Percentiles rank a stretch among this genome's conserved stretches.
Conservation (phyloP, 2,888 invertebrate species). For the Urechis unicinctus region DNA sequence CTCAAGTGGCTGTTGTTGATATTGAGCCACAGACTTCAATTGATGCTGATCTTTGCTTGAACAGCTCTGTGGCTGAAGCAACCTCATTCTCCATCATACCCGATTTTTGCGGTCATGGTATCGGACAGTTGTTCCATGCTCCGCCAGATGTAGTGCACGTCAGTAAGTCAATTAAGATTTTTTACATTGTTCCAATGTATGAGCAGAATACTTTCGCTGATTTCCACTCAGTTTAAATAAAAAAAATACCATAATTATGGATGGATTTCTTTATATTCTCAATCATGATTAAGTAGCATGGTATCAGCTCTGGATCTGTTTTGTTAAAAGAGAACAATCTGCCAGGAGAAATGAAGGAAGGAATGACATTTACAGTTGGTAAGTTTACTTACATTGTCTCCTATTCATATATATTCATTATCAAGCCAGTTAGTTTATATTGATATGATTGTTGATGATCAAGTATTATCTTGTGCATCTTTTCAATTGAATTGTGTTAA, state of each 20-base stretch:
- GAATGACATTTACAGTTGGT: conserved; percentile 89
- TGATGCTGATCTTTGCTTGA: no score
- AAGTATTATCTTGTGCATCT: no score
- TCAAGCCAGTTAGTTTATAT: no score
- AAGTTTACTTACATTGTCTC: conserved; percentile 9
- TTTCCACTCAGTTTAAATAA: background rate
- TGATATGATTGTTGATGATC: no score
- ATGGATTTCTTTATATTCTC: background rate
- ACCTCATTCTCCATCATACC: no score
- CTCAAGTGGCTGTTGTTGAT: no score
- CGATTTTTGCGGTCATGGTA: conserved; percentile 84
- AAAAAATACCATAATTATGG: background rate
- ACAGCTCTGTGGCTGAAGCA: no score
- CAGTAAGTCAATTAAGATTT: conserved; percentile 33
- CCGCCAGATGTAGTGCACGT: conserved; percentile 83
- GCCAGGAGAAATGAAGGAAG: conserved; percentile 62
- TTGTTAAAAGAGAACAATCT: conserved; percentile 18
- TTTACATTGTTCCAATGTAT: background rate
- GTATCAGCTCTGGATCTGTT: no score
- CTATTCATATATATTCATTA: no score
- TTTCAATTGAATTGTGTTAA: no score
- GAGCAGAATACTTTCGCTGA: background rate
- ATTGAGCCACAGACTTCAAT: no score
- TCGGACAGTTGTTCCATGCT: conserved; percentile 86
- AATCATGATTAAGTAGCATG: no score